These are phyloP conservation scores for Uropsilus gracilis DNA, from an alignment of 2,113 vertebrate species.

Conservation along the genomic window DNA sequence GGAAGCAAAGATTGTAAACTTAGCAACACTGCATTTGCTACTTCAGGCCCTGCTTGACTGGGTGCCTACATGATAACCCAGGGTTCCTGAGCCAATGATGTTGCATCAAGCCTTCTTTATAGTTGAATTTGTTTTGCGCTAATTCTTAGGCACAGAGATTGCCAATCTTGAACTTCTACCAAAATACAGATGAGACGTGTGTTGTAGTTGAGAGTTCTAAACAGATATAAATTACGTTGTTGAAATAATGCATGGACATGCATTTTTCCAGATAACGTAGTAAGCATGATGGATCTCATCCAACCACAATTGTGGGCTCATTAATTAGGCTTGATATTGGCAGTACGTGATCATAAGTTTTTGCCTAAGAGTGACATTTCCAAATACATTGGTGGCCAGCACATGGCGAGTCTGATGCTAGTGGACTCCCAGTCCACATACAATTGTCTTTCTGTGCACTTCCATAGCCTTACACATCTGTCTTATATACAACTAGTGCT, in stretches of 20 bases:
- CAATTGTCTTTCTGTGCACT: no score
- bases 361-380: not conserved
- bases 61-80: not conserved
- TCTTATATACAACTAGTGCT: not conserved
- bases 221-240: not conserved
- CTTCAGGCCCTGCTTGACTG: no score
- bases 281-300: not conserved
- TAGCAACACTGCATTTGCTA: not conserved
- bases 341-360: not conserved
- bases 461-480: not conserved
- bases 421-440: not conserved
- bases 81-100: not conserved
- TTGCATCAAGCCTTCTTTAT: not conserved
- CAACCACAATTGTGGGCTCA: not conserved
- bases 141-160: not conserved
- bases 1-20: not conserved
- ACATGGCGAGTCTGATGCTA: not conserved
- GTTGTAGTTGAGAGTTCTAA: not conserved
- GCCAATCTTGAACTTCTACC: not conserved
- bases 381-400: not conserved
- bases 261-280: not conserved
- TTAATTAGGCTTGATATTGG: not conserved
- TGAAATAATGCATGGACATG: not conserved
- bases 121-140: not conserved
- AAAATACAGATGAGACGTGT: conserved; percentile 32